phyloP scores from a whole-genome alignment of 2,113 vertebrate species.

The Podiceps cristatus region DNA sequence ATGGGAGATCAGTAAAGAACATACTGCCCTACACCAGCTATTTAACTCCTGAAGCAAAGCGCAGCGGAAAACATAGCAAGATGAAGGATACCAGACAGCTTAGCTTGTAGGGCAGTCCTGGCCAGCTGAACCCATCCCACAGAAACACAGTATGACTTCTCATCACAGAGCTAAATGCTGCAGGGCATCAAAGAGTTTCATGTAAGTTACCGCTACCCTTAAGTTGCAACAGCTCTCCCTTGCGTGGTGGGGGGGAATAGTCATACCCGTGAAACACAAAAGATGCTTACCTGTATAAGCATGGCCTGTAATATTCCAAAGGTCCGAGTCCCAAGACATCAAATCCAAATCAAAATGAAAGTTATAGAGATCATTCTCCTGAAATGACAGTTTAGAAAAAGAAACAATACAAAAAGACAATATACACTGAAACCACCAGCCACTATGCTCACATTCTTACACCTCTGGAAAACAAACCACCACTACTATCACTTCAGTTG shows the following conservation, averaged over 20 bases:
- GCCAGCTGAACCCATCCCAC: not conserved
- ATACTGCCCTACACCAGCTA: not conserved
- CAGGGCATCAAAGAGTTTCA: not conserved
- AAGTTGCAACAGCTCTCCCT: not conserved
- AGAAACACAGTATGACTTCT: not conserved
- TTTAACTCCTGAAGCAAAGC: not conserved
- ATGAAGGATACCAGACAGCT: not conserved
- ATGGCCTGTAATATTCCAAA: slow-evolving; percentile 75
- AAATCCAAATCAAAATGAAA: slow-evolving; percentile 90
- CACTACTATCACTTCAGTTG: not conserved
- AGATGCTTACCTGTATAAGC: slow-evolving; percentile 80
- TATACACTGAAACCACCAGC: not conserved
- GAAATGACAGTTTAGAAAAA: slow-evolving; percentile 52
- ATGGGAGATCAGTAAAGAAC: not conserved
- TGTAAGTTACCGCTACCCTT: rapidly evolving
- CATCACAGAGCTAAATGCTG: not conserved
- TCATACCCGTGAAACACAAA: not conserved
- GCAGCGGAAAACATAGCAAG: not conserved
- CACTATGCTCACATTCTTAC: not conserved
- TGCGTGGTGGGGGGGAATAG: not conserved
- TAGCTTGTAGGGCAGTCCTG: not conserved
- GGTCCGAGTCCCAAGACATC: slow-evolving; percentile 81
- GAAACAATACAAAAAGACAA: not conserved
- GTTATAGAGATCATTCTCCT: slow-evolving; percentile 80
- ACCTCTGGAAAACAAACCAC: not conserved